Evolutionary conservation across 2,888 invertebrate genomes (phyloP).

Genomic region (Caenorhabditis virilis): DNA sequence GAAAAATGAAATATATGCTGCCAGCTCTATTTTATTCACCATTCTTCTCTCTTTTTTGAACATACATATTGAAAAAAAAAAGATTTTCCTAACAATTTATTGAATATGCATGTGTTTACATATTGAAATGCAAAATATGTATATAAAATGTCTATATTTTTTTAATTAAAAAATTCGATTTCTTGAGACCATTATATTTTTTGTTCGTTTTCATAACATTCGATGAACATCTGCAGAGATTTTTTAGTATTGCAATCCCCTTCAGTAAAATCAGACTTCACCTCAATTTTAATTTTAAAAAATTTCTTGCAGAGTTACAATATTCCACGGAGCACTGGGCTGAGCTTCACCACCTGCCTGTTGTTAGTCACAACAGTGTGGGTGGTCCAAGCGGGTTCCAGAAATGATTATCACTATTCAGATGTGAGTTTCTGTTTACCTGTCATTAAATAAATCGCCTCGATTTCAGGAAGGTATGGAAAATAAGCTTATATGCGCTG

Average conservation of each 20-base stretch:
- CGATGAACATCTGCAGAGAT: too few relatives aligned
- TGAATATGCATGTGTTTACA: too few relatives aligned
- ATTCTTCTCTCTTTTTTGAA: background rate
- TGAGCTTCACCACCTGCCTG: slow-evolving; percentile 38
- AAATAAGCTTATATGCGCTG: slow-evolving; percentile 51
- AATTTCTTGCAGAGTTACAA: slow-evolving; percentile 32
- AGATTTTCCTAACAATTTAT: too few relatives aligned
- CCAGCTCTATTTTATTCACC: background rate
- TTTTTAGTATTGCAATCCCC: too few relatives aligned
- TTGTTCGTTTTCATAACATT: too few relatives aligned
- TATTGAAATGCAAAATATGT: too few relatives aligned
- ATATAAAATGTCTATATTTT: too few relatives aligned
- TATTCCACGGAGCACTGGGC: slow-evolving; percentile 34
- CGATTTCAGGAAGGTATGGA: slow-evolving; percentile 27
- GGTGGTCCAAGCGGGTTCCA: slow-evolving; percentile 34
- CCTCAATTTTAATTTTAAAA: background rate
- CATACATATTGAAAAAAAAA: too few relatives aligned
- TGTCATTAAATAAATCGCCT: background rate
- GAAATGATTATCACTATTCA: slow-evolving; percentile 31
- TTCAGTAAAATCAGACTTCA: background rate
- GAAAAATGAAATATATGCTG: too few relatives aligned
- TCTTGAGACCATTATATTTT: too few relatives aligned
- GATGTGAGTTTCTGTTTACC: slow-evolving; percentile 17
- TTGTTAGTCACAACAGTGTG: slow-evolving; percentile 36
- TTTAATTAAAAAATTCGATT: too few relatives aligned